Evolutionary conservation across 2,113 vertebrate genomes (phyloP), one percentile per base, ranked within the genome.

Genomic region (Drymodes brunneopygia): DNA sequence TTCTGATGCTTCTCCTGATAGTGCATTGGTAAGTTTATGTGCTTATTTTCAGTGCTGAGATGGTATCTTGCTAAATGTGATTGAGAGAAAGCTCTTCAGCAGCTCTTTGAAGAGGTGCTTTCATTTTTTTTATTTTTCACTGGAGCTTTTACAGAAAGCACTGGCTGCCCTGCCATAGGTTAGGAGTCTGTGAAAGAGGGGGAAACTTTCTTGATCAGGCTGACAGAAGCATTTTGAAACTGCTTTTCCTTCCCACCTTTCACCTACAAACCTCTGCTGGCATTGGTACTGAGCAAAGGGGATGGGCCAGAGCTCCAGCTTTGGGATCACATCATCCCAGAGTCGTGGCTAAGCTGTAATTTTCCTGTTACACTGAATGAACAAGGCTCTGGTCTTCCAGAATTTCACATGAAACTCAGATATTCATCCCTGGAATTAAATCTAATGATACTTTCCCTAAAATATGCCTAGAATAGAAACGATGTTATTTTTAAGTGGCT

Each of bases 1-100:
- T 65, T 74, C 64, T 48, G 72, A 72, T 83, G 58, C 85, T 78
- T 84, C 94, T 90, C 57, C 67, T 1, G 35, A 70, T 89, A 91
- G 4, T 23, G 53, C 65, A 19, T 8, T 23, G 91, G 98, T 98
- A 96, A 98, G 98, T 98, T 78, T 62, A 60, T 44, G 70, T 81
- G 19, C 62, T 95, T 95, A 3, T 82, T 94, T 84, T 58, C 62
- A 51, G 42, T 57, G 35, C 86, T 96, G 4, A 81, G 80, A 71
- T 95, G 83, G 13, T 74, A 86, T 91, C 91, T 92, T 71, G 38
- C 42, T 93, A 35, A 38, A 45, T 61, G 58, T 4, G n/a, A 54
- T 60, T 58, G 64, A 74, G 83, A 75, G 35, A 31, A 64, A 50
- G 81, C 71, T 53, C 62, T 82, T 70, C 11, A 62, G 62, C 84